A percentile compares a stretch with the other conserved stretches of the same genome.
phyloP scores from a whole-genome alignment of 2,888 invertebrate species.

The Heliconius ismenius region DNA sequence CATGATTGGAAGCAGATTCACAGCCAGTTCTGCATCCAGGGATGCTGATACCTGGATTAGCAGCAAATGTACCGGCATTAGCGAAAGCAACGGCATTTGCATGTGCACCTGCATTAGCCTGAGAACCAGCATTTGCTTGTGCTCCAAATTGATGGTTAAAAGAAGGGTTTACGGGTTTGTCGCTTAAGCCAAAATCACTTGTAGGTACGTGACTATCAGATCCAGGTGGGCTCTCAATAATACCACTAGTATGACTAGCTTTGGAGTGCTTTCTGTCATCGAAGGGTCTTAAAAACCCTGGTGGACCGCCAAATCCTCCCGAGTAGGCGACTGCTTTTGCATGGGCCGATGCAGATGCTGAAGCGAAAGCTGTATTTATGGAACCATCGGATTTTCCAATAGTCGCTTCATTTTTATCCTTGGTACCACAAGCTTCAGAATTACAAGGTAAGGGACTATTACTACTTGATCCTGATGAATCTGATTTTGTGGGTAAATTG shows the following conservation, averaged over 20 bases:
- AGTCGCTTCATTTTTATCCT: slow-evolving; percentile 14
- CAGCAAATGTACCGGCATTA: slow-evolving; percentile 32
- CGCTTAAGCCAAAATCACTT: slow-evolving; percentile 3
- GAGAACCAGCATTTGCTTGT: slow-evolving; percentile 48
- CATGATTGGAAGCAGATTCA: slow-evolving; percentile 20
- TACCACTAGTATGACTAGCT: slow-evolving; percentile 9
- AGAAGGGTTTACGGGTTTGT: slow-evolving; percentile 34
- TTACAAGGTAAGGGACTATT: slow-evolving; percentile 34
- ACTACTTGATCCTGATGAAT: slow-evolving; percentile 36
- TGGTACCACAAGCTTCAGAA: slow-evolving; percentile 42
- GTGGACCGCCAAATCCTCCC: slow-evolving; percentile 74
- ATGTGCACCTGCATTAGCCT: slow-evolving; percentile 54
- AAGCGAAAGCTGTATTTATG: slow-evolving; percentile 33
- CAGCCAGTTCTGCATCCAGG: slow-evolving; percentile 49
- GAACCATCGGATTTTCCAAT: slow-evolving; percentile 10
- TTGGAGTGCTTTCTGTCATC: slow-evolving; percentile 52
- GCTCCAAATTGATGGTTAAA: slow-evolving; percentile 43
- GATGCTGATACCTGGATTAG: slow-evolving; percentile 45
- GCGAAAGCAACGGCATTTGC: slow-evolving; percentile 50
- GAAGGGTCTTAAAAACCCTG: slow-evolving; percentile 68
- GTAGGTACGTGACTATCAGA: neutral
- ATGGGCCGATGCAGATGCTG: slow-evolving; percentile 52
- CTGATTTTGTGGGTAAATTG: slow-evolving; percentile 45
- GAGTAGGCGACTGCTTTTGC: slow-evolving; percentile 62
- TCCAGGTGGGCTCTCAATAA: slow-evolving; percentile 12